phyloP scores from a whole-genome alignment of 1,140 invertebrate species.

The Geopemphigus sp. region DNA sequence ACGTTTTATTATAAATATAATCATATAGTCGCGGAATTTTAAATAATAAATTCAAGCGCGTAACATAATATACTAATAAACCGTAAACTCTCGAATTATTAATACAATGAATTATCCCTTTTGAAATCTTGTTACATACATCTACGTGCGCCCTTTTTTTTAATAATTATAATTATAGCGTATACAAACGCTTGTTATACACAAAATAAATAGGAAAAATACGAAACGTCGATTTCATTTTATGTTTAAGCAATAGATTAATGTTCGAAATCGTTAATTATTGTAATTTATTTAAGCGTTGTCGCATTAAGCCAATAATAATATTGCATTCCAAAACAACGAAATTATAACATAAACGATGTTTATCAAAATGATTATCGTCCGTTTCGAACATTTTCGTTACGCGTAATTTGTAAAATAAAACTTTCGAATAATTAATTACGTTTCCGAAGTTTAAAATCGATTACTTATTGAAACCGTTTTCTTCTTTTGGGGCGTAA shows the following conservation, averaged over 20 bases:
- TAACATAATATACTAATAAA: not conserved
- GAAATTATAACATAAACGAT: not conserved
- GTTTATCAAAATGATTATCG: not conserved
- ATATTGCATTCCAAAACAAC: too few relatives aligned
- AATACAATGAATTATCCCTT: not conserved
- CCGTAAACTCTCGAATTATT: not conserved
- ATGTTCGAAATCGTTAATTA: too few relatives aligned
- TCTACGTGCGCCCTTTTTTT: too few relatives aligned
- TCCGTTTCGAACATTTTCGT: not conserved
- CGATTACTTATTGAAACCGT: not conserved
- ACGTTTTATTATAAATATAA: slow-evolving; percentile 1
- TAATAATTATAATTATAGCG: too few relatives aligned
- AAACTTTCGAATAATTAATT: not conserved
- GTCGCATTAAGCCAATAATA: too few relatives aligned
- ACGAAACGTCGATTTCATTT: too few relatives aligned
- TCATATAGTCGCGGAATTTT: not conserved
- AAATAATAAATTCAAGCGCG: not conserved
- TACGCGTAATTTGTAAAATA: not conserved
- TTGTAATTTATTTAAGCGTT: too few relatives aligned
- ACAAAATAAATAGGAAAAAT: too few relatives aligned
- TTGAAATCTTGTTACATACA: too few relatives aligned
- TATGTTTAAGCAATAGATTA: too few relatives aligned
- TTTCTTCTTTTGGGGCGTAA: not conserved
- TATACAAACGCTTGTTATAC: too few relatives aligned
- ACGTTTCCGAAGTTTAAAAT: not conserved